Conservation (phyloP, 2,797 vertebrate genomes). For the Gymnoscopelus microlampas region DNA sequence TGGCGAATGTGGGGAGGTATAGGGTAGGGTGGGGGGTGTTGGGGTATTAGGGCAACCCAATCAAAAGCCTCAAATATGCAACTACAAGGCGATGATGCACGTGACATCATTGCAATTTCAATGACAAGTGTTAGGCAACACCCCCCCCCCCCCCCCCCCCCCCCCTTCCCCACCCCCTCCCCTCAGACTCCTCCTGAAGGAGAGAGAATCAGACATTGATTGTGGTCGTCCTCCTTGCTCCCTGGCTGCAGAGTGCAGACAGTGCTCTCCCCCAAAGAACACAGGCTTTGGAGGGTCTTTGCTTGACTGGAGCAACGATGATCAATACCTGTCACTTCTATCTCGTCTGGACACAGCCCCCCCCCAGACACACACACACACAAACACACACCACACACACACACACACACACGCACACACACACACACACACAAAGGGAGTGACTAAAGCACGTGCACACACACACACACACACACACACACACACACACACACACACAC, state of each 20-base stretch:
- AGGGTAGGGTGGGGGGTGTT: constrained; percentile 50
- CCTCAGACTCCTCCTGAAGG: background rate
- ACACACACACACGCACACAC: background rate
- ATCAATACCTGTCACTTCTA: constrained; percentile 85
- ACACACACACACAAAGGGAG: background rate
- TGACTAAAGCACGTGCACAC: background rate
- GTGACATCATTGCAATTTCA: too few relatives aligned
- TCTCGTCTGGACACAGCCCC: constrained; percentile 71
- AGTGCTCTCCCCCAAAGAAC: constrained; percentile 64
- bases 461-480: constrained; percentile 22
- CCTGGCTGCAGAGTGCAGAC: constrained; percentile 57
- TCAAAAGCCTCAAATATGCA: constrained; percentile 38
- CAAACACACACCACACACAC: constrained; percentile 34
- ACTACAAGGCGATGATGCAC: too few relatives aligned
- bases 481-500: background rate
- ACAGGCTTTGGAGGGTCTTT: constrained; percentile 74
- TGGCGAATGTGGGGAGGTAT: constrained; percentile 73
- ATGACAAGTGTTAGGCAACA: too few relatives aligned
- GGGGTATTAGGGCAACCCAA: constrained; percentile 26
- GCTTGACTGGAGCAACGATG: constrained; percentile 72
- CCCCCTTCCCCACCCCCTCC: too few relatives aligned
- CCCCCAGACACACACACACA: constrained; percentile 6
- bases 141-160: too few relatives aligned
- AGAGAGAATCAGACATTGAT: constrained; percentile 70
- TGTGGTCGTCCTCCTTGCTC: constrained; percentile 58